A percentile compares a stretch with the other conserved stretches of the same genome.
These are phyloP conservation scores for Sclerodermus sp. DNA, from an alignment of 2,888 invertebrate genomes.

Conservation along the genomic window DNA sequence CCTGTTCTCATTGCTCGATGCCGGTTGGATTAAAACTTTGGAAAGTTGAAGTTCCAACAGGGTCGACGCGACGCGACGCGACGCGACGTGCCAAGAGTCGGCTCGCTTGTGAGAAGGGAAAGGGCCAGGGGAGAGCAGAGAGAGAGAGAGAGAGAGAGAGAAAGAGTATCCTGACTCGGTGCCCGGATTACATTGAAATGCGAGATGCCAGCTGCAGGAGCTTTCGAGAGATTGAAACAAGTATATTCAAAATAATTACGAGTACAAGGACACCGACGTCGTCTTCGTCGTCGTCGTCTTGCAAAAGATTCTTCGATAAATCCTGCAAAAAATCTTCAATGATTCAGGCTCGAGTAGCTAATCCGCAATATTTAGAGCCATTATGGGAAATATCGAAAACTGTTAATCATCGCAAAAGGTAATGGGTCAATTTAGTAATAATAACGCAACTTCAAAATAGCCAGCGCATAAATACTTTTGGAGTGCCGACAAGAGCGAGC, in stretches of 20 bases:
- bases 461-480: too few relatives aligned
- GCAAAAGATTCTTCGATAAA: too few relatives aligned
- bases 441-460: too few relatives aligned
- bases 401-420: too few relatives aligned
- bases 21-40: constrained; percentile 21
- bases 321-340: too few relatives aligned
- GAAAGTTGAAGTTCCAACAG: constrained; percentile 3
- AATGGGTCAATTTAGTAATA: too few relatives aligned
- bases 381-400: too few relatives aligned
- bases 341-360: too few relatives aligned
- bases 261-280: too few relatives aligned
- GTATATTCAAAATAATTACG: constrained; percentile 25
- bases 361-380: too few relatives aligned
- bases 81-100: not conserved
- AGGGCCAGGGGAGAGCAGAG: not conserved
- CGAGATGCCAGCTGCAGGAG: constrained; percentile 13
- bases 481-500: too few relatives aligned
- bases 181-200: constrained; percentile 23
- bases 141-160: not conserved
- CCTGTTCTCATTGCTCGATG: not conserved
- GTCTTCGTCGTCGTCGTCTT: too few relatives aligned
- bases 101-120: not conserved
- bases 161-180: not conserved
- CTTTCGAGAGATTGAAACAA: constrained; percentile 18
- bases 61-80: not conserved